phyloP scores from a whole-genome alignment of 2,888 invertebrate genomes.

The Microdon myrmicae region DNA sequence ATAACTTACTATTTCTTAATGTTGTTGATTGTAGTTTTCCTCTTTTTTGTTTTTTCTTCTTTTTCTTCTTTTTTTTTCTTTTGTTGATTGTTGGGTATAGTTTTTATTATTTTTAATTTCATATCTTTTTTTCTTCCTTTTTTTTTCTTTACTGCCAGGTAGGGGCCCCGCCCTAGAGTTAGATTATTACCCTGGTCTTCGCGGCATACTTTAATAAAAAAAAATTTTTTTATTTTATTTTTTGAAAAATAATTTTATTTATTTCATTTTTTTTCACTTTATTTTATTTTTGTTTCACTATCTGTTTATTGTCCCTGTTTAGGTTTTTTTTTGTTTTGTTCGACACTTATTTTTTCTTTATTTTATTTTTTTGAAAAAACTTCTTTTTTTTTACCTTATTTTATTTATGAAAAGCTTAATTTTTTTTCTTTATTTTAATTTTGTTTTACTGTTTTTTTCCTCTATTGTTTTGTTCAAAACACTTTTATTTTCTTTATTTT shows the following conservation, averaged over 20 bases:
- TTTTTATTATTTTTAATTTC: no score
- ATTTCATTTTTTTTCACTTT: no score
- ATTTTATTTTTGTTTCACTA: no score
- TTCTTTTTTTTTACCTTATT: slow-evolving; percentile 18
- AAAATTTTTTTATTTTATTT: slow-evolving; percentile 2
- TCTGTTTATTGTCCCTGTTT: no score
- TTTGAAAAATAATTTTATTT: slow-evolving; percentile 4
- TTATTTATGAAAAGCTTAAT: slow-evolving; percentile 9
- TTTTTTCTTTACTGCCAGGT: background rate
- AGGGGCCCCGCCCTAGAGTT: slow-evolving; percentile 28
- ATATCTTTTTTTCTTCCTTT: background rate
- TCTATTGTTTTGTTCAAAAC: slow-evolving; percentile 2
- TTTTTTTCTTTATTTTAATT: slow-evolving; percentile 3
- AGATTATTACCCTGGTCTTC: no score
- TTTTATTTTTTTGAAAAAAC: background rate
- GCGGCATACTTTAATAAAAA: slow-evolving; percentile 3
- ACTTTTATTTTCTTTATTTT: slow-evolving; percentile 9
- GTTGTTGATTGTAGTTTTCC: no score
- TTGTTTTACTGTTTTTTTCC: slow-evolving; percentile 7
- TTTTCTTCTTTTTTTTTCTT: no score
- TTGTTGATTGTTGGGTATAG: no score
- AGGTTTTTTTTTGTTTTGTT: slow-evolving; percentile 4
- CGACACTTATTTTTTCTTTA: slow-evolving; percentile 13
- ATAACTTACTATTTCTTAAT: no score
- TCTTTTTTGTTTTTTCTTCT: no score